Evolutionary conservation across 2,888 invertebrate species (phyloP).

Genomic region (Busseola fusca): DNA sequence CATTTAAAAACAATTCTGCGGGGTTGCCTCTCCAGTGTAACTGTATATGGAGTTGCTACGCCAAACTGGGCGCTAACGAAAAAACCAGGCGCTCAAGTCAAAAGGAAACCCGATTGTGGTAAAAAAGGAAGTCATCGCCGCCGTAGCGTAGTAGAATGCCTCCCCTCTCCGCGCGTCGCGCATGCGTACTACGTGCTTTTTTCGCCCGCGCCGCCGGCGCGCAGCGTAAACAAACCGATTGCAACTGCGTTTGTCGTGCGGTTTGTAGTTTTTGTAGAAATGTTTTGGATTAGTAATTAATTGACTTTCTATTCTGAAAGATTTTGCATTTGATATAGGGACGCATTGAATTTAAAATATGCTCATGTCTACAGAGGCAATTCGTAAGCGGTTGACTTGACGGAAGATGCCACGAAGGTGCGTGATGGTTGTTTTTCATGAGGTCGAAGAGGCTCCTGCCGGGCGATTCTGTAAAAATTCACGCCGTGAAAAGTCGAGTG

Average conservation of each 20-base stretch:
- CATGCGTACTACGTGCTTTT: conserved; percentile 82
- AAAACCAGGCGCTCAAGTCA: conserved; percentile 81
- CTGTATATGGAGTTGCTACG: conserved; percentile 86
- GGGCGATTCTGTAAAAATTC: too few species aligned
- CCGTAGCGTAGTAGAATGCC: conserved; percentile 81
- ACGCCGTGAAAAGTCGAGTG: too few species aligned
- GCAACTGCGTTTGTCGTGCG: conserved; percentile 73
- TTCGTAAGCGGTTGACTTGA: not conserved
- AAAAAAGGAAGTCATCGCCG: conserved; percentile 75
- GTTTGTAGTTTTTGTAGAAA: conserved; percentile 51
- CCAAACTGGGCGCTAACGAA: conserved; percentile 84
- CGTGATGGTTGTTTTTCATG: not conserved
- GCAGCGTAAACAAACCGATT: conserved; percentile 60
- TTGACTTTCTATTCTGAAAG: not conserved
- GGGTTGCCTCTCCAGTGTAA: conserved; percentile 86
- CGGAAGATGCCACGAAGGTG: not conserved
- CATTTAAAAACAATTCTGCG: conserved; percentile 87
- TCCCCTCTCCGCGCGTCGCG: conserved; percentile 65
- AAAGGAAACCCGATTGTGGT: conserved; percentile 82
- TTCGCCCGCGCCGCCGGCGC: conserved; percentile 61
- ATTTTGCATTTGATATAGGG: not conserved
- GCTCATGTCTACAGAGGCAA: too few species aligned
- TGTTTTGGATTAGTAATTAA: conserved; percentile 42
- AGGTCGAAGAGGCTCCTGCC: too few species aligned
- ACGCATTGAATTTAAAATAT: not conserved